These are phyloP conservation scores for Tenthredo scrophulariae DNA, from an alignment of 2,888 invertebrate genomes.

Conservation along the genomic window DNA sequence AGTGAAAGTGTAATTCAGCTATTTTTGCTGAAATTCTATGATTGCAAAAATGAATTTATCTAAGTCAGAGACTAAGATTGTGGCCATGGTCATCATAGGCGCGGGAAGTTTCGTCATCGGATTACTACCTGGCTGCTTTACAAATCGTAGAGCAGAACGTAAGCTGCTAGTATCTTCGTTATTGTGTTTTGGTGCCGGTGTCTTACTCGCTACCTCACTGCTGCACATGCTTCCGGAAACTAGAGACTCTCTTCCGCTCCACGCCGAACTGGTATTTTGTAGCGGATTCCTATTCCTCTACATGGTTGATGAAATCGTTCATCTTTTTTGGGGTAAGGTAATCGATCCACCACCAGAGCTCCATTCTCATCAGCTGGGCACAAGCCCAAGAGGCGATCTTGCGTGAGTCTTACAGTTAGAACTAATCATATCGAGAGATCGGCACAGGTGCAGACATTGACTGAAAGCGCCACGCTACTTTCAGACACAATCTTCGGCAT, in stretches of 20 bases:
- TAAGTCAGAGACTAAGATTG: conserved; percentile 81
- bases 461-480: background rate
- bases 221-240: conserved; percentile 92
- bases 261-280: conserved; percentile 85
- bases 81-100: conserved; percentile 85
- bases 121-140: conserved; percentile 84
- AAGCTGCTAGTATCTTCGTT: conserved; percentile 85
- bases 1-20: background rate
- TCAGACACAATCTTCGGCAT: background rate
- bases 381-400: conserved; percentile 13
- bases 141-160: conserved; percentile 79
- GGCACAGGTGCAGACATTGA: background rate
- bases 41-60: conserved; percentile 54
- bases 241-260: conserved; percentile 81
- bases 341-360: conserved; percentile 53
- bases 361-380: conserved; percentile 56
- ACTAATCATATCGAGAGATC: background rate
- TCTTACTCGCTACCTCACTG: conserved; percentile 87
- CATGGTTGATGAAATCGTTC: conserved; percentile 86
- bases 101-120: conserved; percentile 86
- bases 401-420: background rate
- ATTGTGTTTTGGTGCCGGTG: conserved; percentile 90
- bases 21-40: background rate
- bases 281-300: conserved; percentile 87
- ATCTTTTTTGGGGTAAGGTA: conserved; percentile 82